These are phyloP conservation scores for Patiria pectinifera DNA, from an alignment of 53 echinoderm and acorn worm species.

Conservation along the genomic window DNA sequence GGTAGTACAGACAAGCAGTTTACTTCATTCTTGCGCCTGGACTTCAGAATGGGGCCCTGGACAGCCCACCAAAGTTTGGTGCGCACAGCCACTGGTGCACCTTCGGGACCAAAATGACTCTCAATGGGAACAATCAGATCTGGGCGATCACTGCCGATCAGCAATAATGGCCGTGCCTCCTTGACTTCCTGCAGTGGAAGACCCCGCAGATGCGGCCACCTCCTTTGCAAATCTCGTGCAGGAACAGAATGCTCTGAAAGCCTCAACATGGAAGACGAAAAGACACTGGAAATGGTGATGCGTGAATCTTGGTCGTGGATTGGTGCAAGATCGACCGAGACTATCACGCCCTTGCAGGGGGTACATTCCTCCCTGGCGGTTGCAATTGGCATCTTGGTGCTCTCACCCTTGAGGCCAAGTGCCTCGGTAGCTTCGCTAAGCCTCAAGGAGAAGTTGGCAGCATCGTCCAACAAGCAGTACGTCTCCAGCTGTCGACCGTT, in stretches of 20 bases:
- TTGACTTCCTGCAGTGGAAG: neutral
- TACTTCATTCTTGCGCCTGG: too few species aligned
- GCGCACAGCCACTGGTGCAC: neutral
- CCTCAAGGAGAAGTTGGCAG: conserved; percentile 17
- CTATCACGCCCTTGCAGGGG: too few species aligned
- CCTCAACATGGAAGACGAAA: neutral
- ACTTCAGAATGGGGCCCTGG: neutral
- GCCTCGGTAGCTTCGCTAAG: conserved; percentile 9
- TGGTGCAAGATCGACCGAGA: neutral
- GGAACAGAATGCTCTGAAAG: neutral
- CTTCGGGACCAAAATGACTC: neutral
- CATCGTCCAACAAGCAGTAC: neutral
- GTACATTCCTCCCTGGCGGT: conserved; percentile 17
- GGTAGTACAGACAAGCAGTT: too few species aligned
- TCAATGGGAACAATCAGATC: neutral
- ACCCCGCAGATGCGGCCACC: neutral
- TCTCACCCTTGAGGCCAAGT: neutral
- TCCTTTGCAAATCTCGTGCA: neutral
- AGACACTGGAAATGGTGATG: neutral
- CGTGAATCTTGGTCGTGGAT: neutral
- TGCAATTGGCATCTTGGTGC: neutral
- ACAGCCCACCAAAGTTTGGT: neutral
- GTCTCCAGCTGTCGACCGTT: conserved; percentile 2
- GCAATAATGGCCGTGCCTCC: neutral
- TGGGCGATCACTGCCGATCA: neutral